Evolutionary conservation across 2,113 vertebrate genomes (phyloP), one percentile per base, ranked within the genome.

Genomic region (Ictalurus furcatus): DNA sequence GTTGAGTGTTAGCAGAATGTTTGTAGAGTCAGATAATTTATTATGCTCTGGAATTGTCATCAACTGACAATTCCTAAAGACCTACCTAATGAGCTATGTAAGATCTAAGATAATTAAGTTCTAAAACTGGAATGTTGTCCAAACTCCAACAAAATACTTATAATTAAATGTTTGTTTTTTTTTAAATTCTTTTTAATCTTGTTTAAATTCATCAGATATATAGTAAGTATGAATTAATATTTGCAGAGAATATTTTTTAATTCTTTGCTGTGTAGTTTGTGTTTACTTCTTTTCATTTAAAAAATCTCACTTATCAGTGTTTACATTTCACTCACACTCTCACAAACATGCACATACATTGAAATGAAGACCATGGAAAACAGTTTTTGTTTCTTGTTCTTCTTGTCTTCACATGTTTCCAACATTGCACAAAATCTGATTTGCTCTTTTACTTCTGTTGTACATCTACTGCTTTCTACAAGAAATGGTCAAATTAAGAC

Each of bases 401-500:
- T 87, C 40, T 87, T 80, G 56, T 63, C 19, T 34, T 79, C 17
- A 61, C 34, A 59, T 86, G 54, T 87, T 78, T 52, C 59, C 44
- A 79, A 63, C 58, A 69, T n/a, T 37, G 58, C 63, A 79, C 16
- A 80, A 80, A 65, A 59, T 54, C 69, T 61, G 48, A 59, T 54
- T 56, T 61, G 48, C 30, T 78, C 17, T 63, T 30, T 86, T 34
- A 65, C 23, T 65, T 34, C 34, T 63, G 58, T 79, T 40, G 65
- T 56, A 84, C 30, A 63, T 84, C 3, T 85, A 13, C n/a, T 67
- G n/a, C 14, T 67, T 67, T 69, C 44, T 6, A 69, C 7, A 85
- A 30, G 40, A 52, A 30, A 85, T 69, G 8, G 61, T 85, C 28
- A 52, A 54, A 85, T 85, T 85, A 85, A 85, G 84, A 85, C 84